Evolutionary conservation across 2,888 invertebrate genomes (phyloP), one percentile per base, ranked within the genome.

Genomic region (Pollenia angustigena): DNA sequence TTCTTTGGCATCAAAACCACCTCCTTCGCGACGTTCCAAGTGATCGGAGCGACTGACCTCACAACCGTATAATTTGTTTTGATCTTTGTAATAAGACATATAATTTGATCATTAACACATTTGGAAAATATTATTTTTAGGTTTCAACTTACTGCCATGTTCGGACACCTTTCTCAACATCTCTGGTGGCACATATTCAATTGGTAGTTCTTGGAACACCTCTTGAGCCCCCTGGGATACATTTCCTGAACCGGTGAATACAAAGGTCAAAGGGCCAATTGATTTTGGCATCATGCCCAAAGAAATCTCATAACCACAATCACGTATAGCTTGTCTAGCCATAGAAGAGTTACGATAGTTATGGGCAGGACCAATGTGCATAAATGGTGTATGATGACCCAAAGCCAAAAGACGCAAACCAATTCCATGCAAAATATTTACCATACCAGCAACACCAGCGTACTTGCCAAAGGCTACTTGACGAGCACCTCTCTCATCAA

Each of bases 391-490:
- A 92, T 99, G 99, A 93, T 99, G 99, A 0, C 99, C 99, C 40
- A 99, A 94, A 0, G 99, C 99, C 78, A 99, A 94, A 12, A 93
- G 94, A 69, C 99, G 94, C 50, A 99, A 94, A 0, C 99, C 99
- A 62, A 99, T 94, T 0, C 99, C 99, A 91, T 99, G 99, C 16
- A 99, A 94, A 90, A 99, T 99, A 93, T 99, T 99, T 76, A 99
- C 97, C 97, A 99, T 99, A 14, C 99, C 99, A 40, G 99, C 99
- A 1, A 99, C 98, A 0, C 99, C 97, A 0, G 99, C 99, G 94
- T 99, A 99, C 93, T 99, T 99, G 0, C 99, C 99, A 93, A 99
- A 99, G 3, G 99, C 99, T 6, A 99, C 99, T 58, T 98, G 96
- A 12, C 99, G 95, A 89, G 97, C 96, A 0, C 99, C 99, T 42